Evolutionary conservation across 2,888 invertebrate species (phyloP).

Genomic region (Eubasilissa splendida): DNA sequence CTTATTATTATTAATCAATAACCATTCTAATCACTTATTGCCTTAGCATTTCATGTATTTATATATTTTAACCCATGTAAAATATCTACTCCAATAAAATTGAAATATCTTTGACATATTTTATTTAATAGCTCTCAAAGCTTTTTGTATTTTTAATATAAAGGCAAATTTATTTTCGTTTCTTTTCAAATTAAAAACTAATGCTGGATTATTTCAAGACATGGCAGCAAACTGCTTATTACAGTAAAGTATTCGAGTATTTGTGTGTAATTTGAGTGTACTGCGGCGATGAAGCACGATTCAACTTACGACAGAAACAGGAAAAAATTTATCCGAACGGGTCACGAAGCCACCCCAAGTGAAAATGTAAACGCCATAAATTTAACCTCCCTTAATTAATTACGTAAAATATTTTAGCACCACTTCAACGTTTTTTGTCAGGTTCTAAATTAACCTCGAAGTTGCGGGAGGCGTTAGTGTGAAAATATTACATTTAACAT

Average conservation of each 20-base stretch:
- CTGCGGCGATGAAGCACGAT: background rate
- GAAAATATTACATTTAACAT: background rate
- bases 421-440: background rate
- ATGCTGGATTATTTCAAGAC: no score
- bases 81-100: no score
- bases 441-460: conserved; percentile 1
- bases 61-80: no score
- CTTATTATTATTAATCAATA: no score
- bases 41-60: no score
- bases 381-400: background rate
- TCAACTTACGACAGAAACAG: background rate
- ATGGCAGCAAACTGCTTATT: no score
- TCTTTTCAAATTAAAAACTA: no score
- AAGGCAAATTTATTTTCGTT: no score
- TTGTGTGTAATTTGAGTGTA: background rate
- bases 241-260: background rate
- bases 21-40: no score
- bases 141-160: no score
- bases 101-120: no score
- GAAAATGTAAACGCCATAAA: background rate
- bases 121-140: no score
- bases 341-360: background rate
- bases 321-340: background rate
- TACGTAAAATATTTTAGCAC: background rate
- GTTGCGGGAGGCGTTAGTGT: background rate